phyloP scores from a whole-genome alignment of 1,140 invertebrate species.

The Phymorhynchus buccinoides region DNA sequence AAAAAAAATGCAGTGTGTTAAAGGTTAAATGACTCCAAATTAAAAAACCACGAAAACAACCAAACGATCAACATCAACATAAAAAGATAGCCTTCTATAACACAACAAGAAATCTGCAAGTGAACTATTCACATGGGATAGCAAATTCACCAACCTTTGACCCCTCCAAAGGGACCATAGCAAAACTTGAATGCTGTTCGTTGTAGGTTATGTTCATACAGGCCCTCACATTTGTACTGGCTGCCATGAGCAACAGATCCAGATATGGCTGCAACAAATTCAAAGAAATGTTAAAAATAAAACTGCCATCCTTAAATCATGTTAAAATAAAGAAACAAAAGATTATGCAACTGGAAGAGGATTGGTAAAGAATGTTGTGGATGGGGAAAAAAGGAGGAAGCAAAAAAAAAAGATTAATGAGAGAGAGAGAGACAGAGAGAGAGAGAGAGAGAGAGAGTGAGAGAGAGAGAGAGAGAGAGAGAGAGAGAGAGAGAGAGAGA shows the following conservation, averaged over 20 bases:
- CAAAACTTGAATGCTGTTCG: slow-evolving; percentile 78
- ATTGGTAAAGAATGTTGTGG: too few relatives aligned
- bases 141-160: slow-evolving; percentile 74
- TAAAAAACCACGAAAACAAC: too few relatives aligned
- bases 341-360: too few relatives aligned
- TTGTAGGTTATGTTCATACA: slow-evolving; percentile 75
- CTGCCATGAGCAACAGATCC: slow-evolving; percentile 74
- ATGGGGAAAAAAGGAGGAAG: not conserved
- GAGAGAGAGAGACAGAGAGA: not conserved
- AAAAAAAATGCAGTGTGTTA: too few relatives aligned
- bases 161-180: slow-evolving; percentile 87
- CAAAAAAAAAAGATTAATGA: not conserved
- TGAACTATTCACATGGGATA: not conserved
- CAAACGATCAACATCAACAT: too few relatives aligned
- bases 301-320: too few relatives aligned
- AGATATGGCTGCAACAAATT: slow-evolving; percentile 75
- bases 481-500: not conserved
- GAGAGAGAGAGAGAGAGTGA: not conserved
- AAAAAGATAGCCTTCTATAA: too few relatives aligned
- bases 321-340: too few relatives aligned
- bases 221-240: slow-evolving; percentile 71
- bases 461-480: not conserved
- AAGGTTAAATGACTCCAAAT: too few relatives aligned
- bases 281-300: slow-evolving; percentile 8
- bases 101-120: not conserved